Percentiles rank a stretch among this genome's conserved stretches.
These are phyloP conservation scores for Cyanistes caeruleus DNA, from an alignment of 2,113 vertebrate species.

Conservation along the genomic window DNA sequence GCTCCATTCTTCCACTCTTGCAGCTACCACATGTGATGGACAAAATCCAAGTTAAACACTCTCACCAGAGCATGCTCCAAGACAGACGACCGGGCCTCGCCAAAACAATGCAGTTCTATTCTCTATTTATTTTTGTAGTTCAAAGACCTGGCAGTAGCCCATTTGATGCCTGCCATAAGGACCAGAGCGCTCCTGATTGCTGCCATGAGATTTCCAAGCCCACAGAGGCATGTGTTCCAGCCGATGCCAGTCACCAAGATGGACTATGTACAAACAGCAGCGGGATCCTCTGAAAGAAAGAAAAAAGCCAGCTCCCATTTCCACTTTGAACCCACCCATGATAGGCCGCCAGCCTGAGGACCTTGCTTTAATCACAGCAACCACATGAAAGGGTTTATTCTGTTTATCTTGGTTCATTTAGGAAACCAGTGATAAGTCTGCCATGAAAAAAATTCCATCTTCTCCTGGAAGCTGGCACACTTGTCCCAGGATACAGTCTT, in stretches of 20 bases:
- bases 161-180: slow-evolving; percentile 81
- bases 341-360: slow-evolving; percentile 76
- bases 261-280: slow-evolving; percentile 64
- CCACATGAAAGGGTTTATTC: slow-evolving; percentile 81
- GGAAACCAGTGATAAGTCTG: slow-evolving; percentile 77
- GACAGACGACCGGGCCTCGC: slow-evolving; percentile 83
- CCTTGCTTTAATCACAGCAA: slow-evolving; percentile 80
- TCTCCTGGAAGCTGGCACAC: slow-evolving; percentile 54
- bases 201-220: slow-evolving; percentile 78
- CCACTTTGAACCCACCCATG: slow-evolving; percentile 71
- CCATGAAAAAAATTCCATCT: slow-evolving; percentile 51
- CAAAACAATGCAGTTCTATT: slow-evolving; percentile 84
- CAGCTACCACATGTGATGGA: slow-evolving; percentile 92
- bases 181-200: slow-evolving; percentile 77
- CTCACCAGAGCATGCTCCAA: slow-evolving; percentile 84
- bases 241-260: slow-evolving; percentile 78
- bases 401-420: slow-evolving; percentile 74
- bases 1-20: slow-evolving; percentile 69
- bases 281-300: slow-evolving; percentile 49
- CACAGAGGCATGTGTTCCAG: slow-evolving; percentile 65
- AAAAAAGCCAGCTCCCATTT: slow-evolving; percentile 73
- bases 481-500: neutral
- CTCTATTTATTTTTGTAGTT: slow-evolving; percentile 92
- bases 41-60: slow-evolving; percentile 89
- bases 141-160: slow-evolving; percentile 87